Evolutionary conservation across 2,888 invertebrate genomes (phyloP).

Genomic region (Helleia helle): DNA sequence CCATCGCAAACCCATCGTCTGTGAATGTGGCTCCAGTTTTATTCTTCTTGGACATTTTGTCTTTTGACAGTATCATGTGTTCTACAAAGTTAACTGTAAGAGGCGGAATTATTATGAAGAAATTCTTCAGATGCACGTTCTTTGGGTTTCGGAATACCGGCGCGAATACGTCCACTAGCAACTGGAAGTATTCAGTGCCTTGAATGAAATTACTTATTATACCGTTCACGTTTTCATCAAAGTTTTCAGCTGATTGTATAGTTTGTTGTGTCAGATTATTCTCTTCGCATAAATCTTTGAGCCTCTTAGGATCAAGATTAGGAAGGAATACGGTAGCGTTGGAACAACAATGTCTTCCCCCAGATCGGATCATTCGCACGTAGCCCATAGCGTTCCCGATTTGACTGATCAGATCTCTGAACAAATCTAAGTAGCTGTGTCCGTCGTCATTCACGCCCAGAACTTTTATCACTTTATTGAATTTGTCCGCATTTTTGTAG

Average conservation of each 20-base stretch:
- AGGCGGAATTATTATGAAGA: conserved; percentile 94
- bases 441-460: conserved; percentile 88
- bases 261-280: conserved; percentile 75
- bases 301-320: conserved; percentile 76
- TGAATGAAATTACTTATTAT: conserved; percentile 89
- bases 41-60: conserved; percentile 93
- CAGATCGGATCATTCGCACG: conserved; percentile 93
- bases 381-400: conserved; percentile 98
- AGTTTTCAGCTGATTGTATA: conserved; percentile 78
- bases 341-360: conserved; percentile 93
- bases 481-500: conserved; percentile 93
- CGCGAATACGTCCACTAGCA: conserved; percentile 94
- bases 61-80: conserved; percentile 92
- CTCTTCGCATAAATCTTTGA: conserved; percentile 77
- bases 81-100: conserved; percentile 96
- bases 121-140: conserved; percentile 91
- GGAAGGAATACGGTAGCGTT: conserved; percentile 93
- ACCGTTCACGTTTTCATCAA: conserved; percentile 85
- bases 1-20: conserved; percentile 99
- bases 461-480: conserved; percentile 92
- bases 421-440: conserved; percentile 92
- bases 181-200: conserved; percentile 90
- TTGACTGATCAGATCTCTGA: conserved; percentile 92
- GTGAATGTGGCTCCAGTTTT: conserved; percentile 92
- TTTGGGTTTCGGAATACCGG: conserved; percentile 89